phyloP scores from a whole-genome alignment of 2,113 vertebrate genomes.

The Arvicanthis niloticus region DNA sequence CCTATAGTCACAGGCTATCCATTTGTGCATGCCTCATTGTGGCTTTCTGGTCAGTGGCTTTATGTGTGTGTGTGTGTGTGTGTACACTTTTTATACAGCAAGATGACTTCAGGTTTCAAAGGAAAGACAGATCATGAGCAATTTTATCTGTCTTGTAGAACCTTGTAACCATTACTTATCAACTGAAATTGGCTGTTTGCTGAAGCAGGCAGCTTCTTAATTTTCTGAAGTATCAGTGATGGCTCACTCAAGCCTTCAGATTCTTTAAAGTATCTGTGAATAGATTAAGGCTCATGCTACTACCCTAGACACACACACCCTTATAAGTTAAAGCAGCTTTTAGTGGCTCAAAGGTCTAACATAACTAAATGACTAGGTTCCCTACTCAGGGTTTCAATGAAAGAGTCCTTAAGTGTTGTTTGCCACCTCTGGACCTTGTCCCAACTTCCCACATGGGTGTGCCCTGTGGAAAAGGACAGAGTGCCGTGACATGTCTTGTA shows the following conservation, averaged over 20 bases:
- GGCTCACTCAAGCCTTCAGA: neutral
- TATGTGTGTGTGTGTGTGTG: no score
- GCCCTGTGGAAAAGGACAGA: neutral
- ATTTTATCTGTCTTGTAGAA: neutral
- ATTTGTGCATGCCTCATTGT: neutral
- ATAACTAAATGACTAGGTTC: conserved; percentile 34
- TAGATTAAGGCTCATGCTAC: neutral
- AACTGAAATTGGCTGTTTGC: neutral
- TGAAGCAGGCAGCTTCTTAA: neutral
- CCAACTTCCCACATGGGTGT: neutral
- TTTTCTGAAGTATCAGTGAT: conserved; percentile 24
- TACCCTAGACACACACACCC: neutral
- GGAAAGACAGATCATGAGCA: neutral
- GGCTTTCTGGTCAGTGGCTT: conserved; percentile 26
- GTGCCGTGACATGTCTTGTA: neutral
- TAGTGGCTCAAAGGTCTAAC: neutral
- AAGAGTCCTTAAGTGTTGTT: neutral
- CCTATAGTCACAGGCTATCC: neutral
- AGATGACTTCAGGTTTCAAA: conserved; percentile 55
- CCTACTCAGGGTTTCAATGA: neutral
- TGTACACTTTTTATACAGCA: neutral
- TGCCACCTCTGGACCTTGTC: neutral
- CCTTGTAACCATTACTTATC: neutral
- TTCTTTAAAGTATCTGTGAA: neutral
- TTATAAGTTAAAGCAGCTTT: neutral